These are phyloP conservation scores for Oreochromis niloticus DNA, from an alignment of 2,113 vertebrate species.

Conservation along the genomic window DNA sequence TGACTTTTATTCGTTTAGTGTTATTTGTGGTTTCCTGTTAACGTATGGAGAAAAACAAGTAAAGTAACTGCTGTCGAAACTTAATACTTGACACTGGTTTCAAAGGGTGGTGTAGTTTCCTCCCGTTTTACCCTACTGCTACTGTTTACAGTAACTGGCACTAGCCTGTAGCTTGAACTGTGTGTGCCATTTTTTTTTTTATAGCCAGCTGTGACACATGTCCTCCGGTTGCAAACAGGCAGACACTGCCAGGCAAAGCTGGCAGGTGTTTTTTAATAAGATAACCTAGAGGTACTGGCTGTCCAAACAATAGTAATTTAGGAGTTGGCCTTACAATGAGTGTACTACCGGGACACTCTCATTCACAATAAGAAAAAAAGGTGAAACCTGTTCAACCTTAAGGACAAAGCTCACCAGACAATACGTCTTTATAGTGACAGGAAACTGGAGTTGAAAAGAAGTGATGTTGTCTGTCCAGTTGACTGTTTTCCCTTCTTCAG, in stretches of 20 bases:
- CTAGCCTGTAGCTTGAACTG: not conserved
- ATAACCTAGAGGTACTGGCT: not conserved
- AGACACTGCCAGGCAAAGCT: not conserved
- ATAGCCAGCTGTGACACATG: slow-evolving; percentile 8
- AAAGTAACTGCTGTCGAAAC: not conserved
- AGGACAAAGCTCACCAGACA: not conserved
- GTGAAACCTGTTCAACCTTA: not conserved
- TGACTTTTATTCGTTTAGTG: not conserved
- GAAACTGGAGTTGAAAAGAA: not conserved
- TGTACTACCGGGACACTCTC: not conserved
- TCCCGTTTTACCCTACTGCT: not conserved
- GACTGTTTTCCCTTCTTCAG: not conserved
- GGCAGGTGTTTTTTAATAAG: not conserved
- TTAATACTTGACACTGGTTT: not conserved
- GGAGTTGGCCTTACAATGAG: not conserved
- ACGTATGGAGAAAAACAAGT: not conserved
- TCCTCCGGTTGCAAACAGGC: not conserved
- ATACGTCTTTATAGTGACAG: not conserved
- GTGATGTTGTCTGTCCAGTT: not conserved
- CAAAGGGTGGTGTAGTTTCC: not conserved
- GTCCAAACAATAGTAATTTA: not conserved
- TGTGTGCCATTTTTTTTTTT: not conserved
- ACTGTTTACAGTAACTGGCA: slow-evolving; percentile 27
- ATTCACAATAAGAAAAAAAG: not conserved
- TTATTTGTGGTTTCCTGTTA: not conserved